Base-by-base conservation (phyloP, 2,888 invertebrate species). In the Papilio demoleus region DNA sequence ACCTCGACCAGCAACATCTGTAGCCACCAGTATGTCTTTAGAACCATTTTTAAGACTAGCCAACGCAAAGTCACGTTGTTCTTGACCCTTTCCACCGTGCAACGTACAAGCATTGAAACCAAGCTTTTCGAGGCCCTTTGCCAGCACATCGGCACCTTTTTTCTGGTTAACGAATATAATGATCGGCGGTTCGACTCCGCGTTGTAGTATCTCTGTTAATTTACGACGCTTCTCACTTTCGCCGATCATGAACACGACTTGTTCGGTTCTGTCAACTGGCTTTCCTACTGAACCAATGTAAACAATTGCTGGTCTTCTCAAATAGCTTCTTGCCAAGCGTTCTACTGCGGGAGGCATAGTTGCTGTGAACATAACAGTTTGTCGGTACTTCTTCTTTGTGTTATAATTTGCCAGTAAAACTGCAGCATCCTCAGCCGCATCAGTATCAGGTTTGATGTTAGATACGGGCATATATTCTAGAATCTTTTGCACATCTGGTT, bases 351-450 rank as follows among this genome's bases (percentile, higher is more conserved):
- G 96, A 9, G 99, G 99, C 99, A 99, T 99, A 73, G 99, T 99
- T 3, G 99, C 99, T 61, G 99, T 99, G 89, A 99, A 99, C 99
- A 99, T 99, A 85, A 99, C 99, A 79, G 99, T 99, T 96, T 99
- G 99, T 85, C 99, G 94, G 87, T 97, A 99, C 87, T 99, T 99
- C 86, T 99, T 97, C 87, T 98, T 99, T 0, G 98, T 96, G 82
- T 97, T 96, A 82, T 99, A 99, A 88, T 99, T 99, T 38, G 96
- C 97, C 88, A 99, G 94, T 67, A 99, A 92, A 76, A 97, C 95
- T 56, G 95, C 94, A 67, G 97, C 97, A 87, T 99, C 98, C 91
- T 99, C 99, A 0, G 99, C 99, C 77, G 99, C 99, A 77, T 99
- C 99, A 0, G 97, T 96, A 82, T 99, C 99, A 0, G 99, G 99